Percentiles rank a stretch among this genome's conserved stretches.
phyloP scores from a whole-genome alignment of 35 echinoderm and acorn worm genomes.

The Antedon bifida region DNA sequence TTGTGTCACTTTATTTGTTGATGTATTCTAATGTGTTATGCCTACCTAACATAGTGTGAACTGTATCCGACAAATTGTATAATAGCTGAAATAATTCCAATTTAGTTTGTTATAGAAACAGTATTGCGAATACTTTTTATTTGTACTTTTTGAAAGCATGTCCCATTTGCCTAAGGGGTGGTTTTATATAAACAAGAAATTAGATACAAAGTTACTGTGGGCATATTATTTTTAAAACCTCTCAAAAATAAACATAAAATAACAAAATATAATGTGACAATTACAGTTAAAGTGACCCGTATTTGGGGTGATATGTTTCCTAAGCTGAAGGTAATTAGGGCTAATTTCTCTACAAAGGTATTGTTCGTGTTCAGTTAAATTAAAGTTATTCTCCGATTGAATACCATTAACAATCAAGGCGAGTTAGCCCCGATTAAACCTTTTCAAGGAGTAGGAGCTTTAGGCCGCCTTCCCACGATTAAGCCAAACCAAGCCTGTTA shows the following conservation, averaged over 20 bases:
- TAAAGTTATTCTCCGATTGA: neutral
- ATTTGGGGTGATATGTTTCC: neutral
- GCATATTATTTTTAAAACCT: neutral
- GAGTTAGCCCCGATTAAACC: neutral
- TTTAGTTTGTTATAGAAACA: neutral
- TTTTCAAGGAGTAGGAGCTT: neutral
- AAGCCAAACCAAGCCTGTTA: neutral
- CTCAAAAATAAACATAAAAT: neutral
- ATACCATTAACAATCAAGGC: neutral
- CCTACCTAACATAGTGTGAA: neutral
- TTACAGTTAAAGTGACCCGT: neutral
- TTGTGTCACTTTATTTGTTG: neutral
- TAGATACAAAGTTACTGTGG: neutral
- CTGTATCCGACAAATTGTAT: neutral
- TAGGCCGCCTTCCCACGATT: neutral
- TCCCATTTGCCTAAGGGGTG: no score
- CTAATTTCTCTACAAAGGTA: neutral
- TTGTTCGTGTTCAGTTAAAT: neutral
- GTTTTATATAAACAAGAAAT: neutral
- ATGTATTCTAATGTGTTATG: neutral
- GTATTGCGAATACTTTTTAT: no score
- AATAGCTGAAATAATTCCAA: neutral
- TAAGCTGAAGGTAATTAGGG: neutral
- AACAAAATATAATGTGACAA: neutral
- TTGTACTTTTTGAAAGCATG: no score